These are phyloP conservation scores for Gastrophysa polygoni DNA, from an alignment of 2,888 invertebrate species.

Conservation along the genomic window DNA sequence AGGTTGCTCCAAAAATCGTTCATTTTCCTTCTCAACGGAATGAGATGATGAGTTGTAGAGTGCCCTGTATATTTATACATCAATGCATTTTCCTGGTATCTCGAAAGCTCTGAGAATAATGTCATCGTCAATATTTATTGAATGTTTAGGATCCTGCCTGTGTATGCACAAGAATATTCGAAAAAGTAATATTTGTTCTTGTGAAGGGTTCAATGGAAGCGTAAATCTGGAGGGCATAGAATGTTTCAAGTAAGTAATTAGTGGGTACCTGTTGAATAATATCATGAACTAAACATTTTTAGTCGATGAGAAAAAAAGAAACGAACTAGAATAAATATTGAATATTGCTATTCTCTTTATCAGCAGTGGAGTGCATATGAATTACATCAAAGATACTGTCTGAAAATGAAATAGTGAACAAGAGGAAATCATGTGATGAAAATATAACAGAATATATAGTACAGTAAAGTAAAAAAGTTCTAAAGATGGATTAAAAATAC, in stretches of 20 bases:
- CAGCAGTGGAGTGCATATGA: no score
- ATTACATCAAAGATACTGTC: no score
- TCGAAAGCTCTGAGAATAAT: neutral
- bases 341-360: no score
- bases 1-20: no score
- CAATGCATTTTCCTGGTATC: slow-evolving; percentile 13
- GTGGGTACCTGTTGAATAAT: neutral
- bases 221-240: neutral
- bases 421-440: no score
- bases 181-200: neutral
- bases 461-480: no score
- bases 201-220: neutral
- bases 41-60: no score
- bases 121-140: neutral
- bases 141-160: neutral
- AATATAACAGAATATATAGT: no score
- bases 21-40: no score
- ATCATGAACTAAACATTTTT: neutral
- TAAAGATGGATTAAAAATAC: no score
- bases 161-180: neutral
- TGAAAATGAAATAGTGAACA: no score
- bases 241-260: neutral
- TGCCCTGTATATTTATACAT: no score
- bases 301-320: neutral
- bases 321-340: neutral